A percentile compares a stretch with the other conserved stretches of the same genome.
phyloP scores from a whole-genome alignment of 2,113 vertebrate species.

The Bungarus multicinctus region DNA sequence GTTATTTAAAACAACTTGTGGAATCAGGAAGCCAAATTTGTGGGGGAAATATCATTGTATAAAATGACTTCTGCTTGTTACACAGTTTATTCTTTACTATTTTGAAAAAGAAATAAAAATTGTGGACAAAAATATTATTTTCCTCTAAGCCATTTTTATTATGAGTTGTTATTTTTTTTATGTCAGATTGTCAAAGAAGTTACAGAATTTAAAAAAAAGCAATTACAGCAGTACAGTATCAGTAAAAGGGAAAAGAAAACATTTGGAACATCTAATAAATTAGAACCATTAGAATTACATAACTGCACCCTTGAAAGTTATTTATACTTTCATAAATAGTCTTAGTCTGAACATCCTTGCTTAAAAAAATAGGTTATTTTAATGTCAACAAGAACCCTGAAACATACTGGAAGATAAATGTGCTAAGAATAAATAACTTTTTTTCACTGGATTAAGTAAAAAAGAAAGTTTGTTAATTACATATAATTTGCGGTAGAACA shows the following conservation, averaged over 20 bases:
- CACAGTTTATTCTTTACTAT: background rate
- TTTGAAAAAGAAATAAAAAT: background rate
- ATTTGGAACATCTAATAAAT: background rate
- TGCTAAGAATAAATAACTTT: constrained; percentile 33
- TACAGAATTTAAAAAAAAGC: background rate
- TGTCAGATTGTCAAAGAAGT: background rate
- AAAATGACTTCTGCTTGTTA: background rate
- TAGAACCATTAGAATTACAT: background rate
- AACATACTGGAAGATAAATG: constrained; percentile 32
- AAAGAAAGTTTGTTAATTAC: constrained; percentile 38
- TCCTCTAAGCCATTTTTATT: background rate
- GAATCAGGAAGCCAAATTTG: background rate
- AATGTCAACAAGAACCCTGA: constrained; percentile 18
- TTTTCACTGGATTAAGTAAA: constrained; percentile 53
- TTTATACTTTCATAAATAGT: background rate
- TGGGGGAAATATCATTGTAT: background rate
- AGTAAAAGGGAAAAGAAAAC: background rate
- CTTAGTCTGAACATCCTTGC: background rate
- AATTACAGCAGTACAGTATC: background rate
- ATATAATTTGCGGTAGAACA: constrained; percentile 20
- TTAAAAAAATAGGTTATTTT: constrained; percentile 17
- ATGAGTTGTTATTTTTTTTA: background rate
- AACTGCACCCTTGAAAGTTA: background rate
- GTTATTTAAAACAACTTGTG: background rate
- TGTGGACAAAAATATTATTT: background rate